phyloP scores from a whole-genome alignment of 2,113 vertebrate species.

The Trichechus manatus region DNA sequence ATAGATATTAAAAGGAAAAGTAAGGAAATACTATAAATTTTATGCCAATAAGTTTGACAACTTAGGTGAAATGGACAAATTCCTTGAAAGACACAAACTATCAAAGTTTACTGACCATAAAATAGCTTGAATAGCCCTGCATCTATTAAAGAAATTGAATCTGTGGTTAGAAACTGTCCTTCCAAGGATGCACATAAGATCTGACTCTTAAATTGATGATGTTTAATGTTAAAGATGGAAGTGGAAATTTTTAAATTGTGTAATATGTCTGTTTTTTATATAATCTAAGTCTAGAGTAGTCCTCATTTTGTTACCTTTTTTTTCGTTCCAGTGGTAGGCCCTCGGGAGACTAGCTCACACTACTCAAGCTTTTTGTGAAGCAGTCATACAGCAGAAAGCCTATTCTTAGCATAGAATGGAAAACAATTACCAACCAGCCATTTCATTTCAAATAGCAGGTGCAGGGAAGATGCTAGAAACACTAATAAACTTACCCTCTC shows the following conservation, averaged over 20 bases:
- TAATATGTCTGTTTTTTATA: neutral
- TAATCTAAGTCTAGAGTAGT: neutral
- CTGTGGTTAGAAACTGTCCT: neutral
- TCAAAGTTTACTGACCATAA: neutral
- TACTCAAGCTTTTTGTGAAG: neutral
- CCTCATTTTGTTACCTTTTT: neutral
- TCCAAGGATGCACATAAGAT: neutral
- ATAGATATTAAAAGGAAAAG: too few relatives aligned
- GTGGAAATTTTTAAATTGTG: neutral
- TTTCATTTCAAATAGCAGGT: neutral
- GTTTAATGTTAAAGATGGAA: neutral
- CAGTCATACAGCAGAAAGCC: neutral
- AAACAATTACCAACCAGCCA: neutral
- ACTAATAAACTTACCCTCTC: neutral
- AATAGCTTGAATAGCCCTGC: too few relatives aligned
- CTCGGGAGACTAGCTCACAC: neutral
- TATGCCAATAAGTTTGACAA: too few relatives aligned
- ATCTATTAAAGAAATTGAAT: neutral
- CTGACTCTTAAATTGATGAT: neutral
- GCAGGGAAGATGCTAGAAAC: neutral
- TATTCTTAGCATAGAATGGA: neutral
- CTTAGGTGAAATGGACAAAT: too few relatives aligned
- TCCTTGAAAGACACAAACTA: neutral
- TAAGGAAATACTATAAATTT: too few relatives aligned
- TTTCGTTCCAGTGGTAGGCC: neutral